A percentile compares a stretch with the other conserved stretches of the same genome.
phyloP scores from a whole-genome alignment of 2,113 vertebrate species.

The Lycaon pictus region DNA sequence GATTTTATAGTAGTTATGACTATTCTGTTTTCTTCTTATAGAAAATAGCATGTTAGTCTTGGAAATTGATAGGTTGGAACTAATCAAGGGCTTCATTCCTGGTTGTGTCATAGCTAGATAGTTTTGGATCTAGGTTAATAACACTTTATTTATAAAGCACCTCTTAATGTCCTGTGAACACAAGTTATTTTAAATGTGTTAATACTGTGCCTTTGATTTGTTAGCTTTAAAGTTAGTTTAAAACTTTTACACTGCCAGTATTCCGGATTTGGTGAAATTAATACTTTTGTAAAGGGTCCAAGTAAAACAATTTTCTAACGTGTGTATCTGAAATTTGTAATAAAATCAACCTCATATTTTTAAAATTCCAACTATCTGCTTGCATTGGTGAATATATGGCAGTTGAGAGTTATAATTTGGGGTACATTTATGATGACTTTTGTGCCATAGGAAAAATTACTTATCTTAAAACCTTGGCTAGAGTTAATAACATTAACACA shows the following conservation, averaged over 20 bases:
- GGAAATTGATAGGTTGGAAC: conserved; percentile 77
- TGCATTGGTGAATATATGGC: conserved; percentile 78
- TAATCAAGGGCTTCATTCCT: conserved; percentile 85
- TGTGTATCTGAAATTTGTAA: conserved; percentile 83
- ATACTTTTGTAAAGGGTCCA: conserved; percentile 84
- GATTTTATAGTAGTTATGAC: conserved; percentile 81
- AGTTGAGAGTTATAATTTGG: conserved; percentile 75
- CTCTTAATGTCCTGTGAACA: conserved; percentile 80
- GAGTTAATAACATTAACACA: conserved; percentile 61
- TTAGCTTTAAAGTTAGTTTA: conserved; percentile 87
- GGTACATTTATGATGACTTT: conserved; percentile 59
- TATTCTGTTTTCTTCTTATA: conserved; percentile 76
- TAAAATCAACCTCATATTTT: conserved; percentile 79
- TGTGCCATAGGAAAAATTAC: conserved; percentile 64
- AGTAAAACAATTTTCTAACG: conserved; percentile 80
- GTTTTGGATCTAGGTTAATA: conserved; percentile 72
- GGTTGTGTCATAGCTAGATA: conserved; percentile 75
- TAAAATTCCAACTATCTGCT: conserved; percentile 82
- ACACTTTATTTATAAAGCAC: conserved; percentile 81
- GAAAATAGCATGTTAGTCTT: conserved; percentile 75
- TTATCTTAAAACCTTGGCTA: conserved; percentile 68
- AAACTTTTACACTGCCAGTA: conserved; percentile 88
- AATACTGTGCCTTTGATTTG: conserved; percentile 88
- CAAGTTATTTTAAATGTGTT: conserved; percentile 82
- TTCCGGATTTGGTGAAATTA: conserved; percentile 84